phyloP scores from a whole-genome alignment of 2,888 invertebrate species.

The Hemicrepidius hirtus region DNA sequence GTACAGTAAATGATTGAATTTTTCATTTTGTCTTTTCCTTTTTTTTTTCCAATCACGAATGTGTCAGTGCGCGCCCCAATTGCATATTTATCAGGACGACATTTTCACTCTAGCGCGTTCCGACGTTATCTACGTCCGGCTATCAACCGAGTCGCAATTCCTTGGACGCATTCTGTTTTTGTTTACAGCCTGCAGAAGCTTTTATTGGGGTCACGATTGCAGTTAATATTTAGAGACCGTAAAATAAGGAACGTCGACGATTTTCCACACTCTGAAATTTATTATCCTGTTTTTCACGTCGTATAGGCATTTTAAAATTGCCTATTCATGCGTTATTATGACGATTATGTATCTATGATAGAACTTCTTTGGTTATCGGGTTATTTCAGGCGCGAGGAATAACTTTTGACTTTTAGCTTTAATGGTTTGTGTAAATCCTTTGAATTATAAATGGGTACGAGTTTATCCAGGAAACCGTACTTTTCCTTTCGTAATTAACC shows the following conservation, averaged over 20 bases:
- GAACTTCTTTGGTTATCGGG: not conserved
- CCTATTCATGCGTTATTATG: slow-evolving; percentile 18
- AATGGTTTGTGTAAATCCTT: no score
- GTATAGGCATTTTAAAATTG: slow-evolving; percentile 21
- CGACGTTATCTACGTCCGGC: slow-evolving; percentile 28
- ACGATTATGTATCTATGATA: slow-evolving; percentile 4
- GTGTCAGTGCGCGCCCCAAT: slow-evolving; percentile 21
- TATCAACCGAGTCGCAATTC: slow-evolving; percentile 11
- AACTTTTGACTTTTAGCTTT: no score
- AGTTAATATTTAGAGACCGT: slow-evolving; percentile 21
- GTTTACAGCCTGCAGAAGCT: not conserved
- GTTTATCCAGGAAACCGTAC: no score
- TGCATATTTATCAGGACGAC: slow-evolving; percentile 22
- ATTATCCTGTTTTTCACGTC: slow-evolving; percentile 24
- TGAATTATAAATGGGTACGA: no score
- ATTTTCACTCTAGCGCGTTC: slow-evolving; percentile 7
- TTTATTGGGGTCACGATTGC: slow-evolving; percentile 23
- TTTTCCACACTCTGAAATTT: slow-evolving; percentile 21
- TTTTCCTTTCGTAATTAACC: no score
- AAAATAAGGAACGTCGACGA: slow-evolving; percentile 20
- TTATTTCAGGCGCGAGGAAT: no score
- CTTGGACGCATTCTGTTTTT: slow-evolving; percentile 1
- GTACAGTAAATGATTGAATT: not conserved
- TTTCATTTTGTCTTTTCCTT: not conserved
- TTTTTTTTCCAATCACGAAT: slow-evolving; percentile 9